These are phyloP conservation scores for Sarcoramphus papa DNA, from an alignment of 2,797 vertebrate species.

Conservation along the genomic window DNA sequence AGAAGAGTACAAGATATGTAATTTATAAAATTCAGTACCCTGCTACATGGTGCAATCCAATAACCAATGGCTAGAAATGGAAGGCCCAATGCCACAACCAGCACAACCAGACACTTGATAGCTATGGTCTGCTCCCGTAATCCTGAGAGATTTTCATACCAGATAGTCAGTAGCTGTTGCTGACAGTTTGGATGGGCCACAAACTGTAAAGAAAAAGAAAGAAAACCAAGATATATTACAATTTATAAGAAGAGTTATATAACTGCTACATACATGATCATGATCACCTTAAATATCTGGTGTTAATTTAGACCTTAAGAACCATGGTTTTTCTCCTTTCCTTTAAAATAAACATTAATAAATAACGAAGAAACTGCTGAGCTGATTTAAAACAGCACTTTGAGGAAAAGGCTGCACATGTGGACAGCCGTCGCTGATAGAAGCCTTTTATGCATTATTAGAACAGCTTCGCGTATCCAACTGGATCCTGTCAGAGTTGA, in stretches of 20 bases:
- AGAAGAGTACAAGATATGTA: not conserved
- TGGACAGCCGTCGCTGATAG: not conserved
- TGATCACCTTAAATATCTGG: not conserved
- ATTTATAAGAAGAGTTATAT: not conserved
- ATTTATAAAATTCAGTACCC: conserved; percentile 72
- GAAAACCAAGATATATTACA: not conserved
- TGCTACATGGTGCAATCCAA: conserved; percentile 89
- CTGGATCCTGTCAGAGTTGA: not conserved
- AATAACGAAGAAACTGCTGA: not conserved
- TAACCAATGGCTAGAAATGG: conserved; percentile 86
- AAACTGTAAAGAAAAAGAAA: conserved; percentile 74
- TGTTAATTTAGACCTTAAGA: not conserved
- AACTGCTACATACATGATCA: not conserved
- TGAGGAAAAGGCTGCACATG: not conserved
- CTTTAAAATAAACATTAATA: not conserved
- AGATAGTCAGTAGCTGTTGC: conserved; percentile 87
- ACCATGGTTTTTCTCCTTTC: not conserved
- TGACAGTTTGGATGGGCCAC: conserved; percentile 91
- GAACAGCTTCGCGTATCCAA: not conserved
- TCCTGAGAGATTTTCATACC: conserved; percentile 88
- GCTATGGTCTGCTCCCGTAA: conserved; percentile 83
- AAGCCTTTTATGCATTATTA: not conserved
- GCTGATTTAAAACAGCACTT: not conserved
- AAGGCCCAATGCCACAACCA: conserved; percentile 84
- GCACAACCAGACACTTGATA: conserved; percentile 87